Percentiles rank a stretch among this genome's conserved stretches.
phyloP scores from a whole-genome alignment of 2,113 vertebrate species.

The Rhineura floridana region DNA sequence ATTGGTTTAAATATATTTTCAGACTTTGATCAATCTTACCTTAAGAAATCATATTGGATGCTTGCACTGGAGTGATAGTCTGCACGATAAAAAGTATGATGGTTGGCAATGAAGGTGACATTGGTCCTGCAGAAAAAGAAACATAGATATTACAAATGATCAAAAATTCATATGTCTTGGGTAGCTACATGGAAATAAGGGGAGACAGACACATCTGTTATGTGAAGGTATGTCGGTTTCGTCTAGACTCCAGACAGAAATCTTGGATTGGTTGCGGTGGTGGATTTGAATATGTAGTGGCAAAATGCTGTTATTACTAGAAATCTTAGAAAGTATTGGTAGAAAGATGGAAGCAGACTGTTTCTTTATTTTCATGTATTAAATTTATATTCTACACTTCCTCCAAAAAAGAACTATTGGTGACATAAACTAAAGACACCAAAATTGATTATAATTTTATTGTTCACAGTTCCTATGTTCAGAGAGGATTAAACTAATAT shows the following conservation, averaged over 20 bases:
- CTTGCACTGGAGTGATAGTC: constrained; percentile 16
- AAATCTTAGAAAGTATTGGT: no score
- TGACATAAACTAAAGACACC: no score
- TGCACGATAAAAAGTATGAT: constrained; percentile 8
- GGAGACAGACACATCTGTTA: neutral
- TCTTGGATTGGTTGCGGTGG: neutral
- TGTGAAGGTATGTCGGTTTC: neutral
- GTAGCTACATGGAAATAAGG: neutral
- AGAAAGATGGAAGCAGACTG: no score
- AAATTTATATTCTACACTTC: no score
- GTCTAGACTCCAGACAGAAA: neutral
- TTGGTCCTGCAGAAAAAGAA: constrained; percentile 38
- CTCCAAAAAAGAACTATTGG: no score
- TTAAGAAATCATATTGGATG: constrained; percentile 38
- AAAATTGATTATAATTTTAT: no score
- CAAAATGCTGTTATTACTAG: no score
- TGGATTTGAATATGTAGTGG: no score
- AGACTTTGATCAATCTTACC: constrained; percentile 31
- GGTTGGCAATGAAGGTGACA: constrained; percentile 23
- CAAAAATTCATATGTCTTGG: neutral
- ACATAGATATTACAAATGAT: neutral
- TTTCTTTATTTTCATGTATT: no score
- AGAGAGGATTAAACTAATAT: no score
- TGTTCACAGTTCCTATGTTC: no score
- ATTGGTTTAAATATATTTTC: neutral